Conservation (phyloP, 2,888 invertebrate species). For the Pseudococcus jackbeardsleyi region DNA sequence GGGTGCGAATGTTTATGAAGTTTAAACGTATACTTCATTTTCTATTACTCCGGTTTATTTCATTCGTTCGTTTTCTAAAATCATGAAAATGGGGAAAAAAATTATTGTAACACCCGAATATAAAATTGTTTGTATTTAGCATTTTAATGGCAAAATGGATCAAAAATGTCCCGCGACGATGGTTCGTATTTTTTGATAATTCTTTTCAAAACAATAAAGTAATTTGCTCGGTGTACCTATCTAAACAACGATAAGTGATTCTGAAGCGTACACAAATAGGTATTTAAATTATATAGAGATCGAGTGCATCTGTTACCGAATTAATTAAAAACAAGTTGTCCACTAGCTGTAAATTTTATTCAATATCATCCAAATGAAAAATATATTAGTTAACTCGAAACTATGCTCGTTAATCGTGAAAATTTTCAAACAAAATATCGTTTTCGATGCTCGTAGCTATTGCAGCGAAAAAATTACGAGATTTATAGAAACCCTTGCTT, state of each 20-base stretch:
- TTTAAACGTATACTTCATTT: not conserved
- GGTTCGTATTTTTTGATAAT: not conserved
- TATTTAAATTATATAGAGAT: not conserved
- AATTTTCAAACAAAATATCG: constrained; percentile 19
- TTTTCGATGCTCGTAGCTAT: constrained; percentile 46
- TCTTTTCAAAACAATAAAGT: not conserved
- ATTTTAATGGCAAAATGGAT: not conserved
- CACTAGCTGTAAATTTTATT: constrained; percentile 30
- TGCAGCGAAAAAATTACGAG: constrained; percentile 29
- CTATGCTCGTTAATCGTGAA: constrained; percentile 37
- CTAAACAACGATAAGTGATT: not conserved
- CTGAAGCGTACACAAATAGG: not conserved
- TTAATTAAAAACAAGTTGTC: constrained; percentile 45
- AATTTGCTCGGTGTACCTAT: not conserved
- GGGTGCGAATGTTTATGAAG: constrained; percentile 4
- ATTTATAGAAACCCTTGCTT: constrained; percentile 48
- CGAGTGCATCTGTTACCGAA: constrained; percentile 27
- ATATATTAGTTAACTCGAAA: constrained; percentile 22
- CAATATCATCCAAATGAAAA: constrained; percentile 15
- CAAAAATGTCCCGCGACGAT: not conserved
- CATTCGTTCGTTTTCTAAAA: not conserved
- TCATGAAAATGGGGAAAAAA: not conserved
- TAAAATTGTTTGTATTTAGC: not conserved
- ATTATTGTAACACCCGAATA: not conserved
- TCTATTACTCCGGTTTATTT: not conserved